Evolutionary conservation across 2,113 vertebrate species (phyloP).

Genomic region (Pelecanus crispus): DNA sequence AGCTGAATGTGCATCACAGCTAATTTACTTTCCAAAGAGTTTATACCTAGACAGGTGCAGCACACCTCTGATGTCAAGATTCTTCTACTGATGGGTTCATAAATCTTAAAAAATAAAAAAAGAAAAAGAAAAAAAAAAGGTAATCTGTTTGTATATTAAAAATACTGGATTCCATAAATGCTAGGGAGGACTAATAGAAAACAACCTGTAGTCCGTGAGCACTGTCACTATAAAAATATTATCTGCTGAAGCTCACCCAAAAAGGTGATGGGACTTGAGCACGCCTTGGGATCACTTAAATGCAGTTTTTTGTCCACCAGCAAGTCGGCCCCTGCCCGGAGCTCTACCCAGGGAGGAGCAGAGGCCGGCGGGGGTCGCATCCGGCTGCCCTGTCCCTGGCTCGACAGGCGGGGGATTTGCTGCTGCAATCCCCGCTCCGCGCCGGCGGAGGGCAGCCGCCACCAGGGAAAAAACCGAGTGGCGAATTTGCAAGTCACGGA

Average conservation of each 20-base stretch:
- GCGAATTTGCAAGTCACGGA: background rate
- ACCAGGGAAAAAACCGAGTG: background rate
- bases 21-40: background rate
- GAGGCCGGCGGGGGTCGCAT: rapidly evolving
- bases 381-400: background rate
- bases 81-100: background rate
- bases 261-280: background rate
- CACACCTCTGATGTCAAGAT: background rate
- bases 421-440: rapidly evolving
- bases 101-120: too few species aligned
- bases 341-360: background rate
- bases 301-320: background rate
- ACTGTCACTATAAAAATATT: background rate
- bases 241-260: background rate
- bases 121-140: background rate
- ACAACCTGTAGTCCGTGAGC: too few species aligned
- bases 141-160: background rate
- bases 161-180: background rate
- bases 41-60: background rate
- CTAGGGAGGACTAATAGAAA: background rate
- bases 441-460: constrained; percentile 54
- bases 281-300: background rate
- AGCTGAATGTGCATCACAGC: background rate
- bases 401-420: too few species aligned
- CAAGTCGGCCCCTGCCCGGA: rapidly evolving